Base-by-base conservation (phyloP, 2,888 invertebrate genomes). In the Phengaris arion region DNA sequence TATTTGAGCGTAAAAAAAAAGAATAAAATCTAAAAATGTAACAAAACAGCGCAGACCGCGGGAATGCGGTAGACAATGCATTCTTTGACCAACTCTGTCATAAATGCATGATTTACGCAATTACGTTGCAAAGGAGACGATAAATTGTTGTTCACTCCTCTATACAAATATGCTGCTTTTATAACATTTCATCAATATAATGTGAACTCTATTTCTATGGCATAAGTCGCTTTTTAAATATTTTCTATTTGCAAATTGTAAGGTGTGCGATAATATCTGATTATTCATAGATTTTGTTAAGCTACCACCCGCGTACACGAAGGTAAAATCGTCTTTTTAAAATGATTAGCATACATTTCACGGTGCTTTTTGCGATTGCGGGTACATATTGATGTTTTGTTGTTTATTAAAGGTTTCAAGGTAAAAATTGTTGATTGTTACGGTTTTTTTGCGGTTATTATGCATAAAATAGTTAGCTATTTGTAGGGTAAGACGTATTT, bases 51-150 rank as follows among this genome's bases (percentile, higher is more conserved):
- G 85, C 86, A 86, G 82, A 85, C 86, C 84, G 81, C 85, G 82
- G 84, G 85, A 83, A 81, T 82, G 83, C 85, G 82, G 85, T 85
- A 91, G 87, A 91, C 92, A 92, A 91, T 87, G 86, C 84, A 81
- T 81, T 82, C 84, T 84, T 86, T 85, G 84, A 87, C 85, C 83
- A 83, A 82, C 85, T 77, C 77, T 91, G 93, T 93, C 93, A 93
- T 93, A 93, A 93, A 93, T 90, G 84, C 85, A 90, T 93, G 93
- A 93, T 93, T 93, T 93, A 93, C 91, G 89, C 91, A 89, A 91
- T 90, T 89, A 89, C 87, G 86, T 87, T 85, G 87, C 87, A 89
- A 90, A 90, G 89, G 88, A 87, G 87, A 87, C 87, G 85, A 93
- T 92, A 92, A 92, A 92, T 92, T 89, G 75, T 75, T 75, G 75